A percentile compares a stretch with the other conserved stretches of the same genome.
Evolutionary conservation across 1,140 invertebrate species (phyloP).

Genomic region (Glomeris maerens): DNA sequence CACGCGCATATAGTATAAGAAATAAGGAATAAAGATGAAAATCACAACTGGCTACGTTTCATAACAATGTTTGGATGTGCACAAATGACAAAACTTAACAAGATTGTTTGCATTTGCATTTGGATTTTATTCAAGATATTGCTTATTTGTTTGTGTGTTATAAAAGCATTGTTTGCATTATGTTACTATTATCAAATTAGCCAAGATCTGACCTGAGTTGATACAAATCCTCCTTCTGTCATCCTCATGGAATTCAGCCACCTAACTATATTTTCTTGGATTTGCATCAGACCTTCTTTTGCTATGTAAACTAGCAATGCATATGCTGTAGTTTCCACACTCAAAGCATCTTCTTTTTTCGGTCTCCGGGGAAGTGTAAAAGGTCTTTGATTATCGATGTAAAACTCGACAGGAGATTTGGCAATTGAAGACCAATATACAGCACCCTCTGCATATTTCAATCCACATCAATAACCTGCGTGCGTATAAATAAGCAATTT

Average conservation of each 20-base stretch:
- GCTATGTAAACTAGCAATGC: conserved; percentile 39
- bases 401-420: conserved; percentile 27
- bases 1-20: too few relatives aligned
- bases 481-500: conserved; percentile 3
- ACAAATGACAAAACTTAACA: too few relatives aligned
- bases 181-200: too few relatives aligned
- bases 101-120: too few relatives aligned
- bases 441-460: conserved; percentile 29
- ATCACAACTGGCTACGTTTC: too few relatives aligned
- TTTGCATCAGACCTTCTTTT: conserved; percentile 30
- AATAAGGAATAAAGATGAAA: too few relatives aligned
- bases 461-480: conserved; percentile 4
- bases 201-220: conserved; percentile 38
- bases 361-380: conserved; percentile 33
- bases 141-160: too few relatives aligned
- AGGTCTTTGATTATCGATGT: conserved; percentile 36
- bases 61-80: too few relatives aligned
- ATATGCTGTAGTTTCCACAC: conserved; percentile 43
- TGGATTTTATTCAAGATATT: too few relatives aligned
- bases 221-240: conserved; percentile 40
- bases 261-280: conserved; percentile 36
- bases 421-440: conserved; percentile 35
- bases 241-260: conserved; percentile 45
- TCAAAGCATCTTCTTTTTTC: conserved; percentile 31
- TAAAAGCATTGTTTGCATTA: too few relatives aligned